Evolutionary conservation across 2,113 vertebrate genomes (phyloP), one percentile per base, ranked within the genome.

Genomic region (Caranx melampygus): DNA sequence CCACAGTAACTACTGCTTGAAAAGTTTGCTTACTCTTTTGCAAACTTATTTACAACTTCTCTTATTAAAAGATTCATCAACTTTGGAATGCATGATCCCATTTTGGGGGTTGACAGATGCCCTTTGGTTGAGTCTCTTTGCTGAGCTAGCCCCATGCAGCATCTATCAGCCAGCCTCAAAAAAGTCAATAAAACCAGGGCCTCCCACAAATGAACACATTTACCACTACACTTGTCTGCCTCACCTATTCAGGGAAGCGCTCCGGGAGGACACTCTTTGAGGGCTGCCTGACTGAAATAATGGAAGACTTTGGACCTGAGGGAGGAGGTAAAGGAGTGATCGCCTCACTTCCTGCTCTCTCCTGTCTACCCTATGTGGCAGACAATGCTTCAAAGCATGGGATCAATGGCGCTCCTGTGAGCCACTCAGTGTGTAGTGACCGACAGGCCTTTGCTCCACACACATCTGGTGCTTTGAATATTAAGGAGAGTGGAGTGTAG

Each of bases 181-280:
- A 83, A 84, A 76, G 78, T 91, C 83, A 35, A 91, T 89, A 86
- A 82, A 87, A 85, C 75, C 78, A 87, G 85, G 64, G 57, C 75
- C 12, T 78, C 80, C 82, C 86, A 63, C 89, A 91, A 87, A 89
- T 82, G 80, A 91, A 85, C 75, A 79, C 87, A 89, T 89, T 89
- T 86, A 80, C 72, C 79, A 79, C 87, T 80, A 72, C 75, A 66
- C 72, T 78, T 54, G 70, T 67, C 63, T 45, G 67, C 59, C 42
- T 82, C 61, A 79, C 81, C 82, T 78, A 72, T 78, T 62, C 65
- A 78, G 82, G 57, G 34, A 58, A 44, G 59, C 49, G 62, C 82
- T 80, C 76, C 4, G 0, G 79, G 72, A 31, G 75, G 69, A 65
- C 26, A 16, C 15, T 61, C 54, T 71, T 70, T 81, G 79, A 83